These are phyloP conservation scores for Rhagonycha fulva DNA, from an alignment of 2,888 invertebrate species.

Conservation along the genomic window DNA sequence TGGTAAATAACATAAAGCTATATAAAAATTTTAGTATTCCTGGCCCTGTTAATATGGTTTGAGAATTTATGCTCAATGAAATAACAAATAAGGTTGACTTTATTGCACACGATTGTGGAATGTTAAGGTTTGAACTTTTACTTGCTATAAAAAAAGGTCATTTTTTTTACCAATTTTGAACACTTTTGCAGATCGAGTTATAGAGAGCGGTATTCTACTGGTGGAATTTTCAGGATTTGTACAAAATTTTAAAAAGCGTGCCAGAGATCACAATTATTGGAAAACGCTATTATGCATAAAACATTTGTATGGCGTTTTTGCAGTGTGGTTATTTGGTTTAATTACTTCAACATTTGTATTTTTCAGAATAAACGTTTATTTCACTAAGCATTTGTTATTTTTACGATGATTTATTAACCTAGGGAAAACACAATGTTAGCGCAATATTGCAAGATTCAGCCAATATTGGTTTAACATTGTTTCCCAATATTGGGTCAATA, in stretches of 20 bases:
- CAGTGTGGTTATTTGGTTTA: background rate
- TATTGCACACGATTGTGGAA: background rate
- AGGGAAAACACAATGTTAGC: no score
- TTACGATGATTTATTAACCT: no score
- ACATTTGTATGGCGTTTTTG: background rate
- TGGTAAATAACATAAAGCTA: background rate
- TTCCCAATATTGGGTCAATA: no score
- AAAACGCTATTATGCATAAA: background rate
- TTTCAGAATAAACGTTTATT: no score
- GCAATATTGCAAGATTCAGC: no score
- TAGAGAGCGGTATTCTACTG: background rate
- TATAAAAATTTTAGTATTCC: background rate
- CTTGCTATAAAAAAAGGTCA: background rate
- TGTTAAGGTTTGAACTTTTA: background rate
- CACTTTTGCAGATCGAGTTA: background rate
- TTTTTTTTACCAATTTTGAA: background rate
- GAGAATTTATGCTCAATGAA: background rate
- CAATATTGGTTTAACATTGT: no score
- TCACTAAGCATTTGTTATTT: no score
- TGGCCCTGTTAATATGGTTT: background rate
- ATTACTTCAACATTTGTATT: background rate
- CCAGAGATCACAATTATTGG: background rate
- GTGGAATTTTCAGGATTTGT: no score
- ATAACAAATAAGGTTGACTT: background rate
- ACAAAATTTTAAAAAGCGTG: background rate